A percentile compares a stretch with the other conserved stretches of the same genome.
phyloP scores from a whole-genome alignment of 2,113 vertebrate genomes.

The Leptocoma aspasia region DNA sequence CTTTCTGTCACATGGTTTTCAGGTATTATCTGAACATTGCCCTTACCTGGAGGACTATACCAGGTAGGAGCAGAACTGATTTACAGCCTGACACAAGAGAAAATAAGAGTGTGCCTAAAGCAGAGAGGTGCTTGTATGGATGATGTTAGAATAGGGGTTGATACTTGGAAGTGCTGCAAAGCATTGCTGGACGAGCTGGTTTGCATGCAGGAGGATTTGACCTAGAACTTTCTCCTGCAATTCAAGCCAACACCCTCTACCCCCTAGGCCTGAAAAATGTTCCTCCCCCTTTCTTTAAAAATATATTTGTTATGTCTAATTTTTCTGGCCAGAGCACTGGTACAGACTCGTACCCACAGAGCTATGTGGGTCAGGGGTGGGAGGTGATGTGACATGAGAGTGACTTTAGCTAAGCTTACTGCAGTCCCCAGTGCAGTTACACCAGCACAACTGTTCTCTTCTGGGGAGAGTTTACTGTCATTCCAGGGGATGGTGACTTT shows the following conservation, averaged over 20 bases:
- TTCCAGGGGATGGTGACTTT: not conserved
- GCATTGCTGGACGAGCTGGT: not conserved
- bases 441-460: not conserved
- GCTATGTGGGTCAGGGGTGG: constrained; percentile 17
- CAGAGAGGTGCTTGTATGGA: not conserved
- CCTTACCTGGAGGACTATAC: not conserved
- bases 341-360: not conserved
- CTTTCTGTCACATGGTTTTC: not conserved
- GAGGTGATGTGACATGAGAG: not conserved
- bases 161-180: not conserved
- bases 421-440: not conserved
- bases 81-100: not conserved
- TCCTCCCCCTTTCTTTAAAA: constrained; percentile 32
- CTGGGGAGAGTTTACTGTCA: not conserved
- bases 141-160: not conserved
- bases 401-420: not conserved
- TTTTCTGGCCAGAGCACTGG: not conserved
- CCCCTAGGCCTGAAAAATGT: constrained; percentile 24
- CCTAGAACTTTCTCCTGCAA: constrained; percentile 33
- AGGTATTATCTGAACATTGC: not conserved
- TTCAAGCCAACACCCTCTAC: constrained; percentile 23
- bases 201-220: not conserved
- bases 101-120: not conserved
- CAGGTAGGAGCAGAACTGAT: not conserved
- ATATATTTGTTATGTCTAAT: constrained; percentile 53